Conservation (phyloP, 2,797 vertebrate genomes). For the Eupleurogrammus muticus region DNA sequence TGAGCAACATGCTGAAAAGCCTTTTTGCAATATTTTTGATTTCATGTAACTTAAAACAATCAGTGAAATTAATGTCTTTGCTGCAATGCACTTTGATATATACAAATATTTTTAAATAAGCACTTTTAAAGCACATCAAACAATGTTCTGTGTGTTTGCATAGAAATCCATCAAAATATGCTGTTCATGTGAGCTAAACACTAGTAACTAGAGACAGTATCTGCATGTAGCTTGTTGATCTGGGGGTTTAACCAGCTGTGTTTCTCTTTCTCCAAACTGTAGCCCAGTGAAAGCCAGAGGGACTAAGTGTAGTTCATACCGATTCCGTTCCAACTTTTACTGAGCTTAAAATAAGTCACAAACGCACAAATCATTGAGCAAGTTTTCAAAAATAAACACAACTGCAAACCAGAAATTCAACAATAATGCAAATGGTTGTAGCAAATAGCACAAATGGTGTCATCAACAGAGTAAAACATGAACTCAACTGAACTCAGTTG, state of each 20-base stretch:
- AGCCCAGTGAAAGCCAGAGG: constrained; percentile 15
- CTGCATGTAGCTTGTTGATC: constrained; percentile 16
- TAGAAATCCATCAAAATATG: constrained; percentile 12
- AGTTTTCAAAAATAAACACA: constrained; percentile 11
- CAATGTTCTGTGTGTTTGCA: not conserved
- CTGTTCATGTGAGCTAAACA: constrained; percentile 3
- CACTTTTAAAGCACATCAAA: not conserved
- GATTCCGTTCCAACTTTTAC: constrained; percentile 17
- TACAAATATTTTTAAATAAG: not conserved
- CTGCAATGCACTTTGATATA: not conserved
- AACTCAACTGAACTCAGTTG: not conserved
- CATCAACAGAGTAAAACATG: not conserved
- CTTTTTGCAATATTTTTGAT: not conserved
- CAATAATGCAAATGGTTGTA: not conserved
- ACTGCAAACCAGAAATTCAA: not conserved
- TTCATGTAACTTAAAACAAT: not conserved
- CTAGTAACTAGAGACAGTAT: not conserved
- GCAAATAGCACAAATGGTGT: not conserved
- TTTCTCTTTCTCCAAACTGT: constrained; percentile 35
- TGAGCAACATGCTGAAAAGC: not conserved
- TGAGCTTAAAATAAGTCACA: constrained; percentile 24
- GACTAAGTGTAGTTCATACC: constrained; percentile 32
- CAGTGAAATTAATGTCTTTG: not conserved
- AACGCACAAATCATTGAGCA: constrained; percentile 18
- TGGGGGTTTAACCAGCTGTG: constrained; percentile 50